Evolutionary conservation across 2,888 invertebrate species (phyloP).

Genomic region (Meliscaeva auricollis): DNA sequence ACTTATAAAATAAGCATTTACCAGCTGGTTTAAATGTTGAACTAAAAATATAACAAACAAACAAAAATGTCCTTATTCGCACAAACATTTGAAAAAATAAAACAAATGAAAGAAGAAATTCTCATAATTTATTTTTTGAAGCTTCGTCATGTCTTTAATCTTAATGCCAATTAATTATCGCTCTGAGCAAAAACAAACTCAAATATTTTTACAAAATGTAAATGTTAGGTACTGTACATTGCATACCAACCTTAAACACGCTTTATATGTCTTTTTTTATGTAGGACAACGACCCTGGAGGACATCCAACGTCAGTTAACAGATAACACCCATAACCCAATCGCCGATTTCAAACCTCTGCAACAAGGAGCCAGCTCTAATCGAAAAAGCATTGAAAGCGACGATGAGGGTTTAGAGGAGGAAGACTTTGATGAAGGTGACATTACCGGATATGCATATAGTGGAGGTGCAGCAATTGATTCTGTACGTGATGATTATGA

Average conservation of each 20-base stretch:
- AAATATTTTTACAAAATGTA: too few relatives aligned
- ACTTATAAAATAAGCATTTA: too few relatives aligned
- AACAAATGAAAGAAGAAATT: too few relatives aligned
- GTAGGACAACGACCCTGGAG: constrained; percentile 89
- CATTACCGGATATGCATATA: constrained; percentile 84
- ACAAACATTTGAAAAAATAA: too few relatives aligned
- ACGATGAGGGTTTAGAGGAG: constrained; percentile 82
- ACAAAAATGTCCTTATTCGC: too few relatives aligned
- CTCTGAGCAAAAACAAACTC: too few relatives aligned
- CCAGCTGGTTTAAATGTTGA: too few relatives aligned
- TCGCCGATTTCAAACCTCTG: constrained; percentile 42
- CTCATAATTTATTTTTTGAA: too few relatives aligned
- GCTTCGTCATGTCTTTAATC: too few relatives aligned
- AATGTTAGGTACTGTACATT: too few relatives aligned
- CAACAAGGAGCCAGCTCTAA: constrained; percentile 69
- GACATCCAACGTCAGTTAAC: constrained; percentile 89
- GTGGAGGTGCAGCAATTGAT: constrained; percentile 56
- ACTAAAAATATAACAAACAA: too few relatives aligned
- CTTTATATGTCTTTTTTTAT: background rate
- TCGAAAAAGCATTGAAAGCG: constrained; percentile 59
- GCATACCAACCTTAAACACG: background rate
- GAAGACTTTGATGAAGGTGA: constrained; percentile 88
- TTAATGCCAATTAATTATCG: too few relatives aligned
- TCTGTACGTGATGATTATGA: constrained; percentile 50
- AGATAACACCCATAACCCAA: constrained; percentile 70